Percentiles rank a stretch among this genome's conserved stretches.
These are phyloP conservation scores for Centruroides vittatus DNA, from an alignment of 1,140 invertebrate genomes.

Conservation along the genomic window DNA sequence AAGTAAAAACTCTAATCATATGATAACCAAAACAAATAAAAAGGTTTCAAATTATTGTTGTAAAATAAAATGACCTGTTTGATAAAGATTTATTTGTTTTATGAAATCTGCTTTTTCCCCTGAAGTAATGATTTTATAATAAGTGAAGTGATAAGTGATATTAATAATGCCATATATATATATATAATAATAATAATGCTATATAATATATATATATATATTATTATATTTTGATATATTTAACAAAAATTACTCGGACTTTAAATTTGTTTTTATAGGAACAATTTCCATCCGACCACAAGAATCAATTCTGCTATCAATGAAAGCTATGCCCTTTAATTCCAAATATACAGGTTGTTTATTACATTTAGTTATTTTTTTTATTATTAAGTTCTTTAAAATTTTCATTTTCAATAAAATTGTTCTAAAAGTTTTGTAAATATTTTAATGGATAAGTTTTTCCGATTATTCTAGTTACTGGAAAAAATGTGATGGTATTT, in stretches of 20 bases:
- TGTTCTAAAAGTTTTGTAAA: no score
- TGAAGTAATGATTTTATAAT: neutral
- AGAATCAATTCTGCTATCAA: neutral
- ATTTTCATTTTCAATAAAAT: no score
- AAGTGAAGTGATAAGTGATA: neutral
- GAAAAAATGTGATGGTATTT: slow-evolving; percentile 6
- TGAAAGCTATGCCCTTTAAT: neutral
- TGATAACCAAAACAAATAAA: no score
- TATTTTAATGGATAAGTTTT: neutral
- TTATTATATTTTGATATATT: neutral
- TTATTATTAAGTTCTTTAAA: no score
- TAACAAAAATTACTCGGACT: neutral
- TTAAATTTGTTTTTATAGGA: neutral
- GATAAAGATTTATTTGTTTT: no score
- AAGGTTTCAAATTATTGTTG: no score
- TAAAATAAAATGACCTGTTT: no score
- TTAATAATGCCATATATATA: neutral
- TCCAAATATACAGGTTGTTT: no score
- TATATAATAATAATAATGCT: no score
- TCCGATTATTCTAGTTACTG: neutral
- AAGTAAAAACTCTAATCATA: no score
- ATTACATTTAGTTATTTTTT: no score
- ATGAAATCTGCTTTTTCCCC: neutral
- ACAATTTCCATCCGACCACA: neutral
- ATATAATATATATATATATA: neutral